Conservation (phyloP, 2,888 invertebrate species). For the Scaeva pyrastri region DNA sequence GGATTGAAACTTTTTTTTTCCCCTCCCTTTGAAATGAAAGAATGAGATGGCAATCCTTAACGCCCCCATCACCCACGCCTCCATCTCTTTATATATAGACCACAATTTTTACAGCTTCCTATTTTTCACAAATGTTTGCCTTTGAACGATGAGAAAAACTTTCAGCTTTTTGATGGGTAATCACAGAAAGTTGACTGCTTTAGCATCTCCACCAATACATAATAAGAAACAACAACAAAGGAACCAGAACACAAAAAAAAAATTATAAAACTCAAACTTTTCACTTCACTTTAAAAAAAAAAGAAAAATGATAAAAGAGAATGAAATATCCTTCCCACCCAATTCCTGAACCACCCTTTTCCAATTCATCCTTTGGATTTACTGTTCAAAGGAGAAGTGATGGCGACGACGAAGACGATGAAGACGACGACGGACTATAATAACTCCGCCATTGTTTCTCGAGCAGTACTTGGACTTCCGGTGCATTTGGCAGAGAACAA, state of each 20-base stretch:
- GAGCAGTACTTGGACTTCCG: constrained; percentile 72
- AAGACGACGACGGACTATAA: constrained; percentile 30
- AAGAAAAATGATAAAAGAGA: constrained; percentile 18
- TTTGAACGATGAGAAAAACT: constrained; percentile 36
- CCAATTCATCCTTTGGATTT: constrained; percentile 31
- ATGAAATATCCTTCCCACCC: constrained; percentile 39
- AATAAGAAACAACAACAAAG: constrained; percentile 23
- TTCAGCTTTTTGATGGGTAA: constrained; percentile 38
- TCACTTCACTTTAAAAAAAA: background rate
- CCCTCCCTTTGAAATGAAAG: constrained; percentile 54
- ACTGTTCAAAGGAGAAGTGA: constrained; percentile 20
- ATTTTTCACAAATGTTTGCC: constrained; percentile 17
- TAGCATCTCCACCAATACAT: constrained; percentile 48
- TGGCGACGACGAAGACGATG: background rate
- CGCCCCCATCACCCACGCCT: background rate
- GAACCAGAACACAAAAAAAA: constrained; percentile 37
- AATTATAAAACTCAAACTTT: constrained; percentile 61
- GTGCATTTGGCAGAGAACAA: constrained; percentile 73
- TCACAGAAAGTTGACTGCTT: constrained; percentile 50
- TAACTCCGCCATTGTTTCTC: constrained; percentile 66
- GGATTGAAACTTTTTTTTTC: constrained; percentile 61
- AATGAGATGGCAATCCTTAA: constrained; percentile 33
- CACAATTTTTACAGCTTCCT: constrained; percentile 7
- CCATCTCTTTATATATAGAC: background rate
- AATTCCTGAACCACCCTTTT: background rate